These are phyloP conservation scores for Melipona beecheii DNA, from an alignment of 2,888 invertebrate species.

Conservation along the genomic window DNA sequence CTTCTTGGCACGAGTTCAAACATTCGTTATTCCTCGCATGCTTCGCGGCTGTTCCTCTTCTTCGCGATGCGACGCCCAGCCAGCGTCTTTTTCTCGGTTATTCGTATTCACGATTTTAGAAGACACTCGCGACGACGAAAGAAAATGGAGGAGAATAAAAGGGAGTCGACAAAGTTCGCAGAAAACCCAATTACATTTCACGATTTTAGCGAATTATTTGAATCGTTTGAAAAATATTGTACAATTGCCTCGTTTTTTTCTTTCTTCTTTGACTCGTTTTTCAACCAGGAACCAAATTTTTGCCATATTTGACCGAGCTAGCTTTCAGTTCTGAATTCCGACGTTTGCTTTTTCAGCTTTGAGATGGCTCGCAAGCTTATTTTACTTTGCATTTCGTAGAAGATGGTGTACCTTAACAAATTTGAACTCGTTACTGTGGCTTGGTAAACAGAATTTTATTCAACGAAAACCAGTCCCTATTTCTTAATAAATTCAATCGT, in stretches of 20 bases:
- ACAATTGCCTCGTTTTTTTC: background rate
- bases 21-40: slow-evolving; percentile 68
- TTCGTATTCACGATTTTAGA: slow-evolving; percentile 52
- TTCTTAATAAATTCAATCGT: slow-evolving; percentile 2
- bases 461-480: background rate
- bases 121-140: slow-evolving; percentile 10
- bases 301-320: background rate
- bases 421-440: background rate
- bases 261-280: background rate
- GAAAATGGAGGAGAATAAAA: background rate
- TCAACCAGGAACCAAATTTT: background rate
- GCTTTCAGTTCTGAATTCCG: background rate
- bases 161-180: slow-evolving; percentile 17
- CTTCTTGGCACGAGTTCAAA: slow-evolving; percentile 78
- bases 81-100: slow-evolving; percentile 39
- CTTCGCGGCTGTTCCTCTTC: slow-evolving; percentile 36
- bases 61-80: slow-evolving; percentile 29
- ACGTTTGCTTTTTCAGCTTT: background rate
- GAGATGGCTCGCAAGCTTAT: background rate
- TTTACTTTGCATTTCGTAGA: background rate
- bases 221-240: background rate
- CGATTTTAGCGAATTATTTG: slow-evolving; percentile 28
- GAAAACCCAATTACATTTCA: slow-evolving; percentile 52
- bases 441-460: background rate
- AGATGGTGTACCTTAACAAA: background rate